Percentiles rank a stretch among this genome's conserved stretches.
phyloP scores from a whole-genome alignment of 2,888 invertebrate genomes.

The Punctoribates punctum region DNA sequence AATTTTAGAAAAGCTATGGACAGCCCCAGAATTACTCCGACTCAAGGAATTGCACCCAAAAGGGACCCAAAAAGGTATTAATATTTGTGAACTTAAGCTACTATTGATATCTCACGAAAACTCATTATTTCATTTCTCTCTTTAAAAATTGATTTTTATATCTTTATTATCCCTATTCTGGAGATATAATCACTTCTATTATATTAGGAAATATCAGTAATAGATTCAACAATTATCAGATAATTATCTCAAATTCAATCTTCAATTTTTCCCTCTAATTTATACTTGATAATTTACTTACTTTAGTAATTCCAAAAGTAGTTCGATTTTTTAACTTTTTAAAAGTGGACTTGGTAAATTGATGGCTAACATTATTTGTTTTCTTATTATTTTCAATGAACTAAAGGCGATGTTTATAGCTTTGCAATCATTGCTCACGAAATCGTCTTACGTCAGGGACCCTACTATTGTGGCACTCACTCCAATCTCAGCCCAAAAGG shows the following conservation, averaged over 20 bases:
- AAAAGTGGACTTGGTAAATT: neutral
- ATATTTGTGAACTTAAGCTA: neutral
- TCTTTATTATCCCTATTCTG: too few relatives aligned
- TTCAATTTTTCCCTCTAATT: too few relatives aligned
- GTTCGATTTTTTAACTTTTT: neutral
- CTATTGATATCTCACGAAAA: neutral
- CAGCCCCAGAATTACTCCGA: constrained; percentile 80
- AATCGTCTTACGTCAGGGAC: constrained; percentile 80
- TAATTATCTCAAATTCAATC: too few relatives aligned
- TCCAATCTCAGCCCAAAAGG: constrained; percentile 46
- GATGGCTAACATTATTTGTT: neutral
- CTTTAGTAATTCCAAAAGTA: too few relatives aligned
- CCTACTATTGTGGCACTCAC: constrained; percentile 66
- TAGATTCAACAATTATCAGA: too few relatives aligned
- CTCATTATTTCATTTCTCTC: too few relatives aligned
- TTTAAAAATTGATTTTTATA: too few relatives aligned
- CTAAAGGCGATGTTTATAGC: constrained; percentile 73
- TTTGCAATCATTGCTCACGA: constrained; percentile 68
- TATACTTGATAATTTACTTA: too few relatives aligned
- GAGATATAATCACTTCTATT: too few relatives aligned
- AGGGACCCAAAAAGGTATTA: constrained; percentile 68
- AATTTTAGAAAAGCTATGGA: constrained; percentile 75
- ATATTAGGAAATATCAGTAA: too few relatives aligned
- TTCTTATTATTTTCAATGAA: neutral
- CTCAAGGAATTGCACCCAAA: constrained; percentile 34